A percentile compares a stretch with the other conserved stretches of the same genome.
Conservation (phyloP, 2,888 invertebrate genomes). For the Aphidius colemani region DNA sequence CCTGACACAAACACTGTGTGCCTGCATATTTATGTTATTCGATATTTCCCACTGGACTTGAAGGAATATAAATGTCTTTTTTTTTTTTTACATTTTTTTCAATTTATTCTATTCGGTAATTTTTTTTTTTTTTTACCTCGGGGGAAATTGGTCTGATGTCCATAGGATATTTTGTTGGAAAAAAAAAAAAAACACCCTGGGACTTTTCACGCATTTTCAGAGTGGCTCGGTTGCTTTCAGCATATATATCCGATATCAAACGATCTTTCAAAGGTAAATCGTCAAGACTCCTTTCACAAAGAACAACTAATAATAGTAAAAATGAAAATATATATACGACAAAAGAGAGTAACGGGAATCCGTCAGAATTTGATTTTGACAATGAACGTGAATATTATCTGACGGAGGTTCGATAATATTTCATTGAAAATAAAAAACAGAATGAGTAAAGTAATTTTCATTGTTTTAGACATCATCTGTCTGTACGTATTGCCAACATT, state of each 20-base stretch:
- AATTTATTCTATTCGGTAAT: slow-evolving; percentile 11
- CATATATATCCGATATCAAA: neutral
- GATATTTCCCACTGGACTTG: slow-evolving; percentile 28
- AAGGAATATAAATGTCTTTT: slow-evolving; percentile 13
- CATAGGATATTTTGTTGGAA: slow-evolving; percentile 32
- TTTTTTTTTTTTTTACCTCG: slow-evolving; percentile 19
- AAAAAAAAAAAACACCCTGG: too few species aligned
- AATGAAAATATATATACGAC: neutral
- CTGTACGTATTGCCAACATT: too few species aligned
- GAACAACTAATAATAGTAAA: neutral
- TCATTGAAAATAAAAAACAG: too few species aligned
- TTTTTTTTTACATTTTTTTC: slow-evolving; percentile 20
- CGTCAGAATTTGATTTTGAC: too few species aligned
- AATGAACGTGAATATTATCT: too few species aligned
- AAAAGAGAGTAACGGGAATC: too few species aligned
- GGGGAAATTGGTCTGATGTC: slow-evolving; percentile 27
- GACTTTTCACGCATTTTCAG: too few species aligned
- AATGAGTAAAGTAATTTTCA: too few species aligned
- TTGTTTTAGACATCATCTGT: too few species aligned
- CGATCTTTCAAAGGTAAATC: neutral
- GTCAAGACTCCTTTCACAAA: neutral
- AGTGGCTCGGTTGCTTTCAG: too few species aligned
- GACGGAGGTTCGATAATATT: too few species aligned
- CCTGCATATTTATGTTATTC: slow-evolving; percentile 23
- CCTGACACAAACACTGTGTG: slow-evolving; percentile 1